Evolutionary conservation across 2,797 vertebrate genomes (phyloP).

Genomic region (Florisuga fusca): DNA sequence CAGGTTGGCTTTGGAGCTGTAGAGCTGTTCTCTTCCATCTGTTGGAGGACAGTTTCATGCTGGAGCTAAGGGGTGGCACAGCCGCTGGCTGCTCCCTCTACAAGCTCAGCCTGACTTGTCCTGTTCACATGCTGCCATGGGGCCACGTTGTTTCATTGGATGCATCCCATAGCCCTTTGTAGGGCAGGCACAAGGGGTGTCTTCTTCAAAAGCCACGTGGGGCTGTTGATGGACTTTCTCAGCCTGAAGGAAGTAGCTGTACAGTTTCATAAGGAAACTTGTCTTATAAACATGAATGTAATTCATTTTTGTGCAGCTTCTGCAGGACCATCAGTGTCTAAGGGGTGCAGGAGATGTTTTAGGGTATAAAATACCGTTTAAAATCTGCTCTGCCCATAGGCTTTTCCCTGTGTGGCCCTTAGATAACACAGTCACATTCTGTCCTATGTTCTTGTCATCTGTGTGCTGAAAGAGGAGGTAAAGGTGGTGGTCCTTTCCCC

Average conservation of each 20-base stretch:
- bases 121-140: accelerated
- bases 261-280: not conserved
- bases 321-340: not conserved
- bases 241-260: not conserved
- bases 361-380: not conserved
- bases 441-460: accelerated
- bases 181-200: accelerated
- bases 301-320: not conserved
- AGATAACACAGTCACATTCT: accelerated
- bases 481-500: conserved; percentile 12
- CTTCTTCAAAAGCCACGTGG: accelerated
- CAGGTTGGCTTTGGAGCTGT: not conserved
- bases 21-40: accelerated
- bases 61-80: accelerated
- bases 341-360: not conserved
- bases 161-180: accelerated
- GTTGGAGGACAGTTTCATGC: accelerated
- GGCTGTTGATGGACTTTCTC: not conserved
- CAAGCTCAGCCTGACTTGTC: not conserved
- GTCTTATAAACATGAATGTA: not conserved
- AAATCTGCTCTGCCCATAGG: not conserved
- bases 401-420: accelerated
- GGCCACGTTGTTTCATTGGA: not conserved
- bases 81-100: not conserved
- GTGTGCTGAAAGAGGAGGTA: not conserved